Evolutionary conservation across 2,113 vertebrate species (phyloP).

Genomic region (Eubucco bourcierii): DNA sequence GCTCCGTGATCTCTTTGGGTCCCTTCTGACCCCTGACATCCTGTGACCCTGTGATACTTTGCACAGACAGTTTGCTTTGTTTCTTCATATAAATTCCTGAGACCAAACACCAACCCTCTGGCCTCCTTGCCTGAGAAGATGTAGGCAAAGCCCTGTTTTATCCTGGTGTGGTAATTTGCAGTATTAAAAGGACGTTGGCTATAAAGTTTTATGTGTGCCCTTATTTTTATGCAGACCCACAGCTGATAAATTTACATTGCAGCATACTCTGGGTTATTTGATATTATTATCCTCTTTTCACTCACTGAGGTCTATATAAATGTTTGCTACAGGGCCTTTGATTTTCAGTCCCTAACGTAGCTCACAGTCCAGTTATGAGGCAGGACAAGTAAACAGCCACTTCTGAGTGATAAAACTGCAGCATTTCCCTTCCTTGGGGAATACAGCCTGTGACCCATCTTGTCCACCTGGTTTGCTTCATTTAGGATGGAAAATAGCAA

Average conservation of each 20-base stretch:
- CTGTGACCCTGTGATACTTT: neutral
- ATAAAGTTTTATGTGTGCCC: neutral
- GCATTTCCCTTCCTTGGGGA: neutral
- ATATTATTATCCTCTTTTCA: neutral
- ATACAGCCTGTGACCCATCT: neutral
- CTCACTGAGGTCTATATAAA: neutral
- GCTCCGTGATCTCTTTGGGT: no score
- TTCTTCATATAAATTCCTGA: slow-evolving; percentile 13
- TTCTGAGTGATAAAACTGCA: neutral
- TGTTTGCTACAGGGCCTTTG: neutral
- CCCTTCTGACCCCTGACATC: no score
- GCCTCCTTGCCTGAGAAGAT: slow-evolving; percentile 9
- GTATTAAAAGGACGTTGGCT: slow-evolving; percentile 4
- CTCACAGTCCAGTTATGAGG: neutral
- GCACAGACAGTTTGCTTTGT: neutral
- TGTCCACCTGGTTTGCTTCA: slow-evolving; percentile 1
- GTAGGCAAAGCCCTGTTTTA: slow-evolving; percentile 16
- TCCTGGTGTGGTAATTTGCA: slow-evolving; percentile 20
- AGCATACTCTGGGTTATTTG: neutral
- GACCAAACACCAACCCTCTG: neutral
- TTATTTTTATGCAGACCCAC: neutral
- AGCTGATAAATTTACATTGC: neutral
- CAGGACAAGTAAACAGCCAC: slow-evolving; percentile 1
- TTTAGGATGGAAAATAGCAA: neutral
- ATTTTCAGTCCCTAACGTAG: slow-evolving; percentile 11